Conservation (phyloP, 2,113 vertebrate genomes). For the Rhombomys opimus region DNA sequence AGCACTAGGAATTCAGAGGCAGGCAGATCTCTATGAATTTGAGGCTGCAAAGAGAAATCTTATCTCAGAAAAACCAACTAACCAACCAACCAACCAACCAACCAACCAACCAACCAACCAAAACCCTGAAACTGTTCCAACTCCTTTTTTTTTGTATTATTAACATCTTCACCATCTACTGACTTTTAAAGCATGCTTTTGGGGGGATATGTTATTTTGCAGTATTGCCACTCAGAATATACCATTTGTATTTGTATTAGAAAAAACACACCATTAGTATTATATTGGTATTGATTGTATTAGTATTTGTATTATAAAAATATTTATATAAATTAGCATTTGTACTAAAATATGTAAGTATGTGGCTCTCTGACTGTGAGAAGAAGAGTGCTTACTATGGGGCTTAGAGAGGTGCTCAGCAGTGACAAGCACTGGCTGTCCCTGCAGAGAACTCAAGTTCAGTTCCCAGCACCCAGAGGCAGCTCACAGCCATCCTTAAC, state of each 20-base stretch:
- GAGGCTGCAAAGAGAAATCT: background rate
- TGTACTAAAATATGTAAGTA: background rate
- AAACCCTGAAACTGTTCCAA: rapidly evolving
- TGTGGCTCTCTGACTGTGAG: background rate
- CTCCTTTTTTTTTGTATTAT: background rate
- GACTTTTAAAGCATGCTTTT: conserved; percentile 6
- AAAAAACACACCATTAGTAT: background rate
- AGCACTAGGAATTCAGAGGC: background rate
- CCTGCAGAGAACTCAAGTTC: background rate
- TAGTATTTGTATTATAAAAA: too few relatives aligned
- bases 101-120: background rate
- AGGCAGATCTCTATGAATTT: background rate
- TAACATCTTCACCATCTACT: background rate
- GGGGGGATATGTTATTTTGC: background rate
- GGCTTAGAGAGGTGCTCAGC: too few relatives aligned
- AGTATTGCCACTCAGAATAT: background rate
- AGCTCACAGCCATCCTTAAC: background rate
- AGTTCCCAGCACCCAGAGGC: background rate
- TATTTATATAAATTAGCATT: too few relatives aligned
- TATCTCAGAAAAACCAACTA: background rate
- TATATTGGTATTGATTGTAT: too few relatives aligned
- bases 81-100: background rate
- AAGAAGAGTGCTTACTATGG: background rate
- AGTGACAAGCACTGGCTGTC: background rate
- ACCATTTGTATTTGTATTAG: background rate